phyloP scores from a whole-genome alignment of 2,888 invertebrate genomes.

The Parnassius glacialis region DNA sequence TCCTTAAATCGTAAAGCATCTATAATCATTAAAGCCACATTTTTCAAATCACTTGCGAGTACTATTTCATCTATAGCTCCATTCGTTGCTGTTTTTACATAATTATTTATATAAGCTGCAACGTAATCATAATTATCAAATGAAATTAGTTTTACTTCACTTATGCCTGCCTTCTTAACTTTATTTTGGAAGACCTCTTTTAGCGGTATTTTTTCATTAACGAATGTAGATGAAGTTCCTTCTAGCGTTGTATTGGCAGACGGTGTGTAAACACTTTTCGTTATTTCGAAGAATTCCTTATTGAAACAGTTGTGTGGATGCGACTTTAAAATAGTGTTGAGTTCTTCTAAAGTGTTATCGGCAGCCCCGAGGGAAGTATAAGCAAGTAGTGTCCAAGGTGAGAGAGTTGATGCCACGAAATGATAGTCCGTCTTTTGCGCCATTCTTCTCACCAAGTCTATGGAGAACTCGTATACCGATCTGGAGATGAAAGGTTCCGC shows the following conservation, averaged over 20 bases:
- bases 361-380: constrained; percentile 56
- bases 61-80: constrained; percentile 59
- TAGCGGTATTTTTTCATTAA: constrained; percentile 45
- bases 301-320: constrained; percentile 58
- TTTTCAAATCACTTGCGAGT: constrained; percentile 48
- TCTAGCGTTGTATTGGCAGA: constrained; percentile 45
- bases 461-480: constrained; percentile 42
- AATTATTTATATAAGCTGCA: constrained; percentile 53
- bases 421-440: constrained; percentile 59
- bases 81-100: constrained; percentile 52
- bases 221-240: constrained; percentile 52
- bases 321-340: constrained; percentile 47
- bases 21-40: constrained; percentile 47
- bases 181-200: constrained; percentile 41
- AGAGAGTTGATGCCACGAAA: constrained; percentile 58
- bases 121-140: constrained; percentile 45
- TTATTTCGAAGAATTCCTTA: constrained; percentile 50
- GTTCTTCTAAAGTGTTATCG: constrained; percentile 48
- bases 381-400: constrained; percentile 61
- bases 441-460: constrained; percentile 37
- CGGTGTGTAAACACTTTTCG: constrained; percentile 33
- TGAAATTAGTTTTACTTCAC: constrained; percentile 43
- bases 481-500: constrained; percentile 35
- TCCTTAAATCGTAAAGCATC: constrained; percentile 68
- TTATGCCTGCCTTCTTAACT: constrained; percentile 41